Evolutionary conservation across 2,797 vertebrate genomes (phyloP).

Genomic region (Rachycentron canadum): DNA sequence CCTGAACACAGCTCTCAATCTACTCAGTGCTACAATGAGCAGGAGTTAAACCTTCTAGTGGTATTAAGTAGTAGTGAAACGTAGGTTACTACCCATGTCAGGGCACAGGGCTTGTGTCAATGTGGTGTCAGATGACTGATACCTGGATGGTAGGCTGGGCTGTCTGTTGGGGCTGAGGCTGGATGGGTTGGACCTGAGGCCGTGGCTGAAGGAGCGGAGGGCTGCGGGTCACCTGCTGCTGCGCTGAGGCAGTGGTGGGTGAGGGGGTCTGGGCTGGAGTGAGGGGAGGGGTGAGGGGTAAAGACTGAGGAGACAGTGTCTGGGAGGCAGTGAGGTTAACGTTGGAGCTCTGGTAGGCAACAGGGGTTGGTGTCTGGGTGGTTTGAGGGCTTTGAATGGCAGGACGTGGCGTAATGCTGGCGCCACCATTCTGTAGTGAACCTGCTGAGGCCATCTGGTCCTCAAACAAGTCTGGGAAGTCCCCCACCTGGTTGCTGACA

Average conservation of each 20-base stretch:
- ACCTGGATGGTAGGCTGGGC: conserved; percentile 80
- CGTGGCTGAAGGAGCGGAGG: conserved; percentile 86
- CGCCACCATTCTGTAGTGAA: conserved; percentile 50
- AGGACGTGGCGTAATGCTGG: conserved; percentile 39
- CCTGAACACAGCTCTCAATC: not conserved
- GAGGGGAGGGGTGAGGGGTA: conserved; percentile 81
- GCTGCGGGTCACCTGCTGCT: conserved; percentile 82
- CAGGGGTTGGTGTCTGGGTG: conserved; percentile 64
- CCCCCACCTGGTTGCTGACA: conserved; percentile 96
- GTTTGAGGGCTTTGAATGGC: conserved; percentile 64
- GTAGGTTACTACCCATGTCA: not conserved
- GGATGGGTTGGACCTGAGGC: conserved; percentile 82
- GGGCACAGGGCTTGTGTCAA: not conserved
- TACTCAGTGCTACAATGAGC: not conserved
- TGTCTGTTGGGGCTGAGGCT: conserved; percentile 80
- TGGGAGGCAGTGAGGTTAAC: conserved; percentile 50
- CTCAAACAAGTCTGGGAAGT: conserved; percentile 95
- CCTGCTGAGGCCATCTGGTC: conserved; percentile 86
- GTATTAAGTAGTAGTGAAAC: not conserved
- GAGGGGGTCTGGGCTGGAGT: conserved; percentile 78
- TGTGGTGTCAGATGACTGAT: conserved; percentile 17
- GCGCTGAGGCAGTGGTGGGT: conserved; percentile 46
- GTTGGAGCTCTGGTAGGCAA: conserved; percentile 65
- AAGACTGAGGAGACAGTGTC: conserved; percentile 67
- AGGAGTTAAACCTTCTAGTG: not conserved